Evolutionary conservation across 2,113 vertebrate species (phyloP), one percentile per base, ranked within the genome.

Genomic region (Macquaria australasica): DNA sequence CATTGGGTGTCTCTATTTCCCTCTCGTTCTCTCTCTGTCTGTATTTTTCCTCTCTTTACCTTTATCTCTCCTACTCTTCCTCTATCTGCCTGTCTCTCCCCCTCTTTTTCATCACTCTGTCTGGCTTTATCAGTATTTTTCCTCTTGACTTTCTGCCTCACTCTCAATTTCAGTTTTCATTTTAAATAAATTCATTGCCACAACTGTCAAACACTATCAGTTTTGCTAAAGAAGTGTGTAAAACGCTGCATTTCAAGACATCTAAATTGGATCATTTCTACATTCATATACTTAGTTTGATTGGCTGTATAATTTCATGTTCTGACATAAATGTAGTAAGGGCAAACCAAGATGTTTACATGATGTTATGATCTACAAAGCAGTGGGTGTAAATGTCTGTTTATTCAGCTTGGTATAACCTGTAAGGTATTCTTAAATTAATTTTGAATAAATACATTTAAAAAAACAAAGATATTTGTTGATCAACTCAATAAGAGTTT

Each of bases 1-100:
- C 84, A 7, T 79, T 88, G 82, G 87, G 85, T 89, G 84, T 91
- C 85, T 89, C 86, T 82, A 56, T 89, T 81, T 79, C 87, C 63
- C 81, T 84, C 72, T 50, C 6, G 1, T 10, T 75, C 21, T 25
- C 39, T 75, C 37, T 75, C 37, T 53, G 51, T 23, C 34, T 56
- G 31, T 25, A 3, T 64, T 48, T 45, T 41, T 6, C 39, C 23
- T 78, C 21, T 56, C 12, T 56, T 18, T 62, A 39, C 50, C 37
- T 58, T 41, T 18, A 5, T 72, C 70, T 55, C 34, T 56, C 64
- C 62, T 43, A 5, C 72, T 67, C 45, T 51, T 64, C 50, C 48
- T 34, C 28, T 5, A 23, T 62, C 66, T 50, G 7, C 66, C 59
- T 48, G 14, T 23, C 53, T 25, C 4, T 0, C 31, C 0, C 14